Conservation (phyloP, 2,888 invertebrate species). For the Entomobrya proxima region DNA sequence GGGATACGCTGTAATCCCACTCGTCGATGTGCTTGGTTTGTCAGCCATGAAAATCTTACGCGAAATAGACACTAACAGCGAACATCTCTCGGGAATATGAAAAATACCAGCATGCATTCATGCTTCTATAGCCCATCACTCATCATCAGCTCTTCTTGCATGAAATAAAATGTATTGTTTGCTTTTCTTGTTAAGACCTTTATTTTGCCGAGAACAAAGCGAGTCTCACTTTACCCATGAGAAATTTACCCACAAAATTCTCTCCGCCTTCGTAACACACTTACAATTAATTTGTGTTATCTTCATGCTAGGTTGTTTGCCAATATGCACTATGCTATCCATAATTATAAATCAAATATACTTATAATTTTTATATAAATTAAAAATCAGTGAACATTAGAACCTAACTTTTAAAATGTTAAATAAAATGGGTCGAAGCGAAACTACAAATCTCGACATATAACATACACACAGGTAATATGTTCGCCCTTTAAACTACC, state of each 20-base stretch:
- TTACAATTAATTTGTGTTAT: constrained; percentile 7
- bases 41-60: constrained; percentile 67
- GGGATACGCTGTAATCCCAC: constrained; percentile 63
- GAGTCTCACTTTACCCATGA: background rate
- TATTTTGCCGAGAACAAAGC: background rate
- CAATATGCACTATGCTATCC: no score
- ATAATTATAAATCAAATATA: no score
- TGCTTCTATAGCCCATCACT: constrained; percentile 1
- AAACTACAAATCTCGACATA: no score
- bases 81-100: constrained; percentile 33
- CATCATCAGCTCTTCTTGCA: constrained; percentile 15
- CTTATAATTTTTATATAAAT: no score
- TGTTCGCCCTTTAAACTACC: no score
- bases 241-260: background rate
- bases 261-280: background rate
- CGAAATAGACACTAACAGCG: constrained; percentile 20
- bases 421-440: no score
- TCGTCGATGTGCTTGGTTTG: constrained; percentile 69
- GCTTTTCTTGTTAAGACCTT: background rate
- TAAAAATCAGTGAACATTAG: no score
- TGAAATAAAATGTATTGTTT: constrained; percentile 30
- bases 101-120: constrained; percentile 21
- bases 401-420: no score
- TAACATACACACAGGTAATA: no score
- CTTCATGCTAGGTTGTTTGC: no score